Evolutionary conservation across 2,888 invertebrate species (phyloP).

Genomic region (Callosobruchus maculatus): DNA sequence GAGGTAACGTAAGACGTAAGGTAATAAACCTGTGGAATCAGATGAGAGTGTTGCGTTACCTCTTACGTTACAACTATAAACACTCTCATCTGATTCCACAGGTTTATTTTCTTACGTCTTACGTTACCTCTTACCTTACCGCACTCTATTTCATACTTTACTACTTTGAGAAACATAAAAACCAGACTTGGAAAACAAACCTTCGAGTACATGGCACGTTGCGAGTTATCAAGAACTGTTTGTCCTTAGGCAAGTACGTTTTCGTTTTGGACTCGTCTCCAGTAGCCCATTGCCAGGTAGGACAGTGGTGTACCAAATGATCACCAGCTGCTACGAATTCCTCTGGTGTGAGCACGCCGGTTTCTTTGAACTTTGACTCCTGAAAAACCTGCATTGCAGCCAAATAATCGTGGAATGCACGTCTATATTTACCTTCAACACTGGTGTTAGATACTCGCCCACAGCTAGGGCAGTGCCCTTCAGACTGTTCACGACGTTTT

Average conservation of each 20-base stretch:
- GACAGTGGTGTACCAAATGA: slow-evolving; percentile 97
- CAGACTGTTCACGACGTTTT: slow-evolving; percentile 91
- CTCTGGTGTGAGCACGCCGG: slow-evolving; percentile 97
- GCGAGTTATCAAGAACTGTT: slow-evolving; percentile 94
- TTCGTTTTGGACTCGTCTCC: slow-evolving; percentile 89
- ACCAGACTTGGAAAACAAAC: background rate
- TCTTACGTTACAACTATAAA: too few species aligned
- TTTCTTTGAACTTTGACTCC: slow-evolving; percentile 97
- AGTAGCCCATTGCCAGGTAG: slow-evolving; percentile 97
- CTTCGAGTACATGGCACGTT: slow-evolving; percentile 96
- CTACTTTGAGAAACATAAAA: too few species aligned
- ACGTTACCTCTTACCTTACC: too few species aligned
- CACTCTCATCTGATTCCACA: too few species aligned
- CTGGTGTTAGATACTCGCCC: slow-evolving; percentile 94
- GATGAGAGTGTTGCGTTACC: too few species aligned
- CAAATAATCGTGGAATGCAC: background rate
- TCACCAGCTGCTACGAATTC: slow-evolving; percentile 99
- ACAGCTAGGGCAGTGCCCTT: slow-evolving; percentile 94
- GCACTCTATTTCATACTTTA: too few species aligned
- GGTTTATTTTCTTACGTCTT: too few species aligned
- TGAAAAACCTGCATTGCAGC: slow-evolving; percentile 40
- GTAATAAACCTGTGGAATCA: too few species aligned
- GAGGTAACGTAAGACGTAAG: too few species aligned
- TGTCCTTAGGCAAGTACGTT: slow-evolving; percentile 87
- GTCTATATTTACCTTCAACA: slow-evolving; percentile 78